Conservation (phyloP, 2,888 invertebrate species). For the Lissocephala sabroskyi region DNA sequence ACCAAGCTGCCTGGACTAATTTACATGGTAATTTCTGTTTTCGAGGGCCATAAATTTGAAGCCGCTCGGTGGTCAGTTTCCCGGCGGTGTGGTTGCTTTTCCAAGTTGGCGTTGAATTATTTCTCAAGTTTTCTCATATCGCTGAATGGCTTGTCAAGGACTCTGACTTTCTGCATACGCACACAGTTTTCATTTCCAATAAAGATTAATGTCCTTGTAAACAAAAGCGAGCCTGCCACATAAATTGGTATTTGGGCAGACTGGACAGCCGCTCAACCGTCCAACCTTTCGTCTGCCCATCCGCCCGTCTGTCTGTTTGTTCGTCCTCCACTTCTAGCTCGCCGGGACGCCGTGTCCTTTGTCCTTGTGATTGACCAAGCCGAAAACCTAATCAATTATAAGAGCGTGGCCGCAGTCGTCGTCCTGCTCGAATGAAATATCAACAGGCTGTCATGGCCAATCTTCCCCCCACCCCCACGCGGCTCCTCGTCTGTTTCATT, state of each 20-base stretch:
- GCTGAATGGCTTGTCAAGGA: constrained; percentile 33
- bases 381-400: constrained; percentile 61
- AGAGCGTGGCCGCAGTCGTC: constrained; percentile 23
- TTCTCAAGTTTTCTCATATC: not conserved
- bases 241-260: constrained; percentile 47
- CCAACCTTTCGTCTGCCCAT: no score
- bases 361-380: constrained; percentile 40
- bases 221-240: constrained; percentile 49
- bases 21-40: not conserved
- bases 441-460: constrained; percentile 24
- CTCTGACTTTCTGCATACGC: constrained; percentile 11
- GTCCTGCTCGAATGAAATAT: constrained; percentile 38
- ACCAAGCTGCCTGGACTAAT: not conserved
- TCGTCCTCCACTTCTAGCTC: no score
- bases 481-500: not conserved
- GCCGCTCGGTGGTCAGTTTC: not conserved
- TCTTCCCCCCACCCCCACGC: no score
- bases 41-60: not conserved
- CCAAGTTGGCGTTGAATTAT: not conserved
- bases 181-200: constrained; percentile 56
- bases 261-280: no score
- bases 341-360: constrained; percentile 25
- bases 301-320: no score
- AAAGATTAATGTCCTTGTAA: constrained; percentile 62
- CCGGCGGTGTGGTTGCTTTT: no score